These are phyloP conservation scores for Chiloscyllium punctatum DNA, from an alignment of 2,797 vertebrate species.

Conservation along the genomic window DNA sequence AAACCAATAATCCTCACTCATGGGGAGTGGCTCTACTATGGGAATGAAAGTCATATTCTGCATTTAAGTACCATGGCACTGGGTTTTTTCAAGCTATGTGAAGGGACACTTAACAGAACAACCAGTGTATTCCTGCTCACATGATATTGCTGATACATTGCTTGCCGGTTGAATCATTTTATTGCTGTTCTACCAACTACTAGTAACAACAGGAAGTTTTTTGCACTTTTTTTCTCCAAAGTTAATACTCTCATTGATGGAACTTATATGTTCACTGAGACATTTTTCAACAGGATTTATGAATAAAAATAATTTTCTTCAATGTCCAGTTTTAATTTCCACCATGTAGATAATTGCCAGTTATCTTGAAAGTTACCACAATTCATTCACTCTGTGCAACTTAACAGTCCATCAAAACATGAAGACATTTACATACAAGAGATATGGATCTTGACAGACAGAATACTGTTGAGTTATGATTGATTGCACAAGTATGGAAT, in stretches of 20 bases:
- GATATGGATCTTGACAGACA: background rate
- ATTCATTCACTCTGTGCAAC: background rate
- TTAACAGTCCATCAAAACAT: background rate
- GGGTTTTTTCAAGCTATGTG: background rate
- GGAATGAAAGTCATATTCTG: background rate
- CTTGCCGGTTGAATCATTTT: too few species aligned
- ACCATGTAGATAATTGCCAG: background rate
- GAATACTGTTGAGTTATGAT: background rate
- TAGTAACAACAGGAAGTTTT: background rate
- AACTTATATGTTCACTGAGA: background rate
- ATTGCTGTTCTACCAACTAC: background rate
- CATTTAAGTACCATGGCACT: background rate
- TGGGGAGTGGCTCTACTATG: background rate
- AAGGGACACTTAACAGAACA: background rate
- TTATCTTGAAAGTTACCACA: background rate
- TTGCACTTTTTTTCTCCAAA: background rate
- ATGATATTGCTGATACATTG: too few species aligned
- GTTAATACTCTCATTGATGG: background rate
- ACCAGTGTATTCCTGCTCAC: background rate
- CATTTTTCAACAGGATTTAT: background rate
- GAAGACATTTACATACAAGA: background rate
- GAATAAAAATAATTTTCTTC: background rate
- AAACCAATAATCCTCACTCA: background rate
- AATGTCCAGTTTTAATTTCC: background rate
- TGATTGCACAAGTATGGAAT: background rate